phyloP scores from a whole-genome alignment of 2,797 vertebrate genomes.

The Neosilurus hyrtlii region DNA sequence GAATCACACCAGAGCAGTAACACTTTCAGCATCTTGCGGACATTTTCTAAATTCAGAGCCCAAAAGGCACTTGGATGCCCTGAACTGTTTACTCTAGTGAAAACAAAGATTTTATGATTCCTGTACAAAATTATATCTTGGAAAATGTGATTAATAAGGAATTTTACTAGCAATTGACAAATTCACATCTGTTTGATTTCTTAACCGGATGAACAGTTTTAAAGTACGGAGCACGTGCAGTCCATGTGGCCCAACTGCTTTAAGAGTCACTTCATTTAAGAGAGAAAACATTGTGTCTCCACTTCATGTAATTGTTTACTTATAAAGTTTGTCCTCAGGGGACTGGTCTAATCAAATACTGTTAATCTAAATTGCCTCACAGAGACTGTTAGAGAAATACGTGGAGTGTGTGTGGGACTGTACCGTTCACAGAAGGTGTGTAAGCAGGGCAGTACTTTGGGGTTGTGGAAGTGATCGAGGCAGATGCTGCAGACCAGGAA shows the following conservation, averaged over 20 bases:
- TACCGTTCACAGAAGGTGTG: slow-evolving; percentile 96
- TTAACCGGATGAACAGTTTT: no score
- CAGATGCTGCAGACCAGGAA: slow-evolving; percentile 97
- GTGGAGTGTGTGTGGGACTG: slow-evolving; percentile 36
- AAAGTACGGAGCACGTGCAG: no score
- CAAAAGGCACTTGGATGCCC: no score
- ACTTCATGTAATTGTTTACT: neutral
- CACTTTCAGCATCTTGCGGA: no score
- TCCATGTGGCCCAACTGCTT: neutral
- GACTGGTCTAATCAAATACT: neutral
- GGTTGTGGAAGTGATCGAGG: slow-evolving; percentile 87
- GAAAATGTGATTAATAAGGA: no score
- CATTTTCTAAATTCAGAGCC: no score
- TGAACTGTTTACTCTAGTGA: no score
- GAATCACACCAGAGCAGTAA: no score
- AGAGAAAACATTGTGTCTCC: neutral
- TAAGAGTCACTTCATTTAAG: neutral
- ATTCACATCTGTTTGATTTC: no score
- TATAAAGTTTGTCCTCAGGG: neutral
- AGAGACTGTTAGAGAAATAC: neutral
- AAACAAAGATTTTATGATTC: no score
- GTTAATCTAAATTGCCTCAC: neutral
- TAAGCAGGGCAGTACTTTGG: slow-evolving; percentile 92
- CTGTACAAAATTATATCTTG: no score
- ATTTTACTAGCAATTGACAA: no score